Evolutionary conservation across 2,888 invertebrate genomes (phyloP).

Genomic region (Neocrepidodera transversa): DNA sequence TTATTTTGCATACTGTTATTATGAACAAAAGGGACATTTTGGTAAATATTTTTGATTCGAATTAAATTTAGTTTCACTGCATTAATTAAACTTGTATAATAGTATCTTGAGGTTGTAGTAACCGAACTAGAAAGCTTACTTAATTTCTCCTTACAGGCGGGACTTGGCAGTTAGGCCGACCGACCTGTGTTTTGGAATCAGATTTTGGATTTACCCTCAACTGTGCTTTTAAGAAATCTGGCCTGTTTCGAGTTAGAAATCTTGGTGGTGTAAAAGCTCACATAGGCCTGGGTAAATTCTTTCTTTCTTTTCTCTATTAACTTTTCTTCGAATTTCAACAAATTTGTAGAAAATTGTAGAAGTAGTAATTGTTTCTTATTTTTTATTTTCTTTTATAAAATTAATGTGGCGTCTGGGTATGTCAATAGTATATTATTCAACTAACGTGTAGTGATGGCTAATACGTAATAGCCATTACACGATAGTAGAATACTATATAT

Average conservation of each 20-base stretch:
- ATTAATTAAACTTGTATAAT: not conserved
- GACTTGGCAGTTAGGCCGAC: conserved; percentile 69
- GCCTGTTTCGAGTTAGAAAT: conserved; percentile 88
- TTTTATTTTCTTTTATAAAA: conserved; percentile 2
- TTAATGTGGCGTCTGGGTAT: not conserved
- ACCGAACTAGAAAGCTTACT: conserved; percentile 35
- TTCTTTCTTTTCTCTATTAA: conserved; percentile 44
- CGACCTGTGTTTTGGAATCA: conserved; percentile 86
- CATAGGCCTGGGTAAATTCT: conserved; percentile 81
- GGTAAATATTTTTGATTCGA: not conserved
- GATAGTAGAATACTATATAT: no score
- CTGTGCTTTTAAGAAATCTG: conserved; percentile 92
- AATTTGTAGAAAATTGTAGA: conserved; percentile 14
- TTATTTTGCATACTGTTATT: no score
- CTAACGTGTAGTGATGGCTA: no score
- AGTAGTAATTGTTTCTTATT: conserved; percentile 5
- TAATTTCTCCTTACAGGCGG: conserved; percentile 64
- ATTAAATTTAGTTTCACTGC: not conserved
- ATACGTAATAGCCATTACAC: no score
- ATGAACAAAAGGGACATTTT: no score
- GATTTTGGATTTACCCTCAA: conserved; percentile 90
- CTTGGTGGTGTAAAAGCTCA: conserved; percentile 90
- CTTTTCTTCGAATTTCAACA: conserved; percentile 16
- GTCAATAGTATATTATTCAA: no score
- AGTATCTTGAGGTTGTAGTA: not conserved